A percentile compares a stretch with the other conserved stretches of the same genome.
Conservation (phyloP, 2,113 vertebrate genomes). For the Halcyon malimbica region DNA sequence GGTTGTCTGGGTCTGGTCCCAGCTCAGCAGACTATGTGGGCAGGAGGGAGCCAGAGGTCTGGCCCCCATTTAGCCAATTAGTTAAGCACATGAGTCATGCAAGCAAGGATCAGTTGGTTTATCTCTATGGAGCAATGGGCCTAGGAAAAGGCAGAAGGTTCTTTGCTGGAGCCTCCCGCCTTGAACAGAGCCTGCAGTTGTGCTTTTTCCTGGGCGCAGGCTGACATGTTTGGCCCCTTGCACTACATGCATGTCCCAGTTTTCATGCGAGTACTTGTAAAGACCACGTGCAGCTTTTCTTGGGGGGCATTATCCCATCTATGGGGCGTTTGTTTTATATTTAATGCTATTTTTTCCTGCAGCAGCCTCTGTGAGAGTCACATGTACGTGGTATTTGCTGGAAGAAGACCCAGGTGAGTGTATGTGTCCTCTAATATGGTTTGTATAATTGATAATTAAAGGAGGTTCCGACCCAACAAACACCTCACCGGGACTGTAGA, state of each 20-base stretch:
- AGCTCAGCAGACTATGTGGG: background rate
- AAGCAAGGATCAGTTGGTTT: background rate
- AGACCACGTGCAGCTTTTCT: background rate
- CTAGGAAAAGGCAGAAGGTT: background rate
- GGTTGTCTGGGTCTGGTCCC: conserved; percentile 24
- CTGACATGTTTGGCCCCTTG: background rate
- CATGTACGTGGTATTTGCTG: background rate
- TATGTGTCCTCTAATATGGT: rapidly evolving
- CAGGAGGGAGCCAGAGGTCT: background rate
- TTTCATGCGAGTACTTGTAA: background rate
- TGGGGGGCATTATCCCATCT: background rate
- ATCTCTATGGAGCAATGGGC: background rate
- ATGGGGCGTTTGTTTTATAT: rapidly evolving
- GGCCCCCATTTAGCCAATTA: conserved; percentile 41
- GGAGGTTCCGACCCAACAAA: background rate
- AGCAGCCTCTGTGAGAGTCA: background rate
- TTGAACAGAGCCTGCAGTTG: background rate
- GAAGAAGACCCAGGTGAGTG: rapidly evolving
- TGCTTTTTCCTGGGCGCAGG: rapidly evolving
- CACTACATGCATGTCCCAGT: rapidly evolving
- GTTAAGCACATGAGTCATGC: conserved; percentile 28
- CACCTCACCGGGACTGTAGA: background rate
- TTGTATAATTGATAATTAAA: background rate
- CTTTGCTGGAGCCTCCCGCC: background rate
- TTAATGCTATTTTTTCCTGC: background rate